Evolutionary conservation across 2,113 vertebrate species (phyloP).

Genomic region (Columbina picui): DNA sequence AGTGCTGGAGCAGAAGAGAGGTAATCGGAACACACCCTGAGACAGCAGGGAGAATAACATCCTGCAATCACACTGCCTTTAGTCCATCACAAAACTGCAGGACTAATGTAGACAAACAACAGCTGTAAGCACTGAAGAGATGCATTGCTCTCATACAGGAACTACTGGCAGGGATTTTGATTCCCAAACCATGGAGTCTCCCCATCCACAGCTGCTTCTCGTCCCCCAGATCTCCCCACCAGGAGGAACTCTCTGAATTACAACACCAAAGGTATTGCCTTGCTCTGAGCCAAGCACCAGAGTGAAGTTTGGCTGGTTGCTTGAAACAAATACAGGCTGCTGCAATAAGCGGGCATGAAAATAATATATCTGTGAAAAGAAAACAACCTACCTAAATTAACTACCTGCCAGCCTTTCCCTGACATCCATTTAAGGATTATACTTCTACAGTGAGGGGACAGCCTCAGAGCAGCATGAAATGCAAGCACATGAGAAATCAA

Average conservation of each 20-base stretch:
- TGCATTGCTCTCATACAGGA: background rate
- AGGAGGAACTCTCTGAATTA: background rate
- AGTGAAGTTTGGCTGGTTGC: background rate
- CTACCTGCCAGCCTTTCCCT: background rate
- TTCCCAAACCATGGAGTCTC: background rate
- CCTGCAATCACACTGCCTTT: background rate
- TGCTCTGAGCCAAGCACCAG: background rate
- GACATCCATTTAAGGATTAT: background rate
- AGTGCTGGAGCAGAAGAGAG: background rate
- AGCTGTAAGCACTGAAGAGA: background rate
- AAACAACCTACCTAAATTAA: background rate
- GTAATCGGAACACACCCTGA: fast-evolving
- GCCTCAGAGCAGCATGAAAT: background rate
- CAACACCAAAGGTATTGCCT: background rate
- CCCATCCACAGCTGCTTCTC: background rate
- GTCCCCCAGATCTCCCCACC: background rate
- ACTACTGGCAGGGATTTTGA: background rate
- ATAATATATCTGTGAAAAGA: background rate
- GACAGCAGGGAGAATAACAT: background rate
- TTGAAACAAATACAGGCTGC: background rate
- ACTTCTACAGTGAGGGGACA: background rate
- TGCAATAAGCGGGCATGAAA: background rate
- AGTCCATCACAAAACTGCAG: background rate
- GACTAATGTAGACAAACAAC: background rate
- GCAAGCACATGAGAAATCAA: background rate